These are phyloP conservation scores for Leucania comma DNA, from an alignment of 2,888 invertebrate species.

Conservation along the genomic window DNA sequence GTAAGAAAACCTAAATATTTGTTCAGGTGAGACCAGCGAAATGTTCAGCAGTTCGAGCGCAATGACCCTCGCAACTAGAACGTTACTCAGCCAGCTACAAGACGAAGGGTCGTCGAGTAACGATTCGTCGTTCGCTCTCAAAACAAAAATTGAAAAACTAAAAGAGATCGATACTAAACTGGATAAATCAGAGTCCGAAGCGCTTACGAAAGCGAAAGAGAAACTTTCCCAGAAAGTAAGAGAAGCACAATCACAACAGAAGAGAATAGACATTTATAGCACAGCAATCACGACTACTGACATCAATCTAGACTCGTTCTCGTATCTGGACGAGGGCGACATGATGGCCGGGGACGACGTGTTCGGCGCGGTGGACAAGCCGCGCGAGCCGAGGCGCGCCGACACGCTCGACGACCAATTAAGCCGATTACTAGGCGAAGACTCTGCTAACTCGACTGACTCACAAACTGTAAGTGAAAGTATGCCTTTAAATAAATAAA, in stretches of 20 bases:
- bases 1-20: slow-evolving; percentile 69
- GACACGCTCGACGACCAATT: slow-evolving; percentile 81
- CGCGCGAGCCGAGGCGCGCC: slow-evolving; percentile 71
- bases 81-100: slow-evolving; percentile 88
- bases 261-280: slow-evolving; percentile 89
- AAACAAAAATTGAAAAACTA: slow-evolving; percentile 76
- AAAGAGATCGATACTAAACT: slow-evolving; percentile 75
- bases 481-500: slow-evolving; percentile 83
- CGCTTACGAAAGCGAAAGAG: slow-evolving; percentile 84
- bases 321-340: slow-evolving; percentile 86
- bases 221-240: slow-evolving; percentile 86
- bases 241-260: slow-evolving; percentile 83
- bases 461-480: slow-evolving; percentile 84
- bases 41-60: slow-evolving; percentile 82
- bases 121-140: slow-evolving; percentile 88
- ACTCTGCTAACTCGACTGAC: slow-evolving; percentile 81
- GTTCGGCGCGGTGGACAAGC: slow-evolving; percentile 77
- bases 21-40: slow-evolving; percentile 86
- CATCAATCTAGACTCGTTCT: slow-evolving; percentile 89
- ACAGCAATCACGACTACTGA: slow-evolving; percentile 89
- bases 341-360: slow-evolving; percentile 87
- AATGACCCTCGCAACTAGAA: slow-evolving; percentile 85
- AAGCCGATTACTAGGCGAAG: slow-evolving; percentile 81
- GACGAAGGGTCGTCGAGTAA: slow-evolving; percentile 90
- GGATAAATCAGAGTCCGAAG: slow-evolving; percentile 82